Base-by-base conservation (phyloP, 2,888 invertebrate genomes). In the Pandemis corylana region DNA sequence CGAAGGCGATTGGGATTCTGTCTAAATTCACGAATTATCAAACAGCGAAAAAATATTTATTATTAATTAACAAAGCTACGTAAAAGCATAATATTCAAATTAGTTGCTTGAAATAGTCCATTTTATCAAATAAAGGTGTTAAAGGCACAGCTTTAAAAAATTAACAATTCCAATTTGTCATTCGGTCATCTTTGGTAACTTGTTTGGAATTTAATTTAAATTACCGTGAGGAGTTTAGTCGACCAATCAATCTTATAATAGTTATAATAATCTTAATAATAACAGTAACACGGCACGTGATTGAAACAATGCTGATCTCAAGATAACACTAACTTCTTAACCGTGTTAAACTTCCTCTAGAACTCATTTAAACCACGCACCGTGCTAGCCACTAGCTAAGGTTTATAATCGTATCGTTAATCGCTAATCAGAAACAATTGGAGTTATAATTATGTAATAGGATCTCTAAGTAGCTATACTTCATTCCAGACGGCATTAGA, bases 341-440 rank as follows among this genome's bases (percentile, higher is more conserved):
- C 74, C 68, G 70, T 68, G 76, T 76, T 74, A 71, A 67, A 65
- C 71, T 76, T 68, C 72, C 72, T 72, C 15, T 63, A 13, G 46
- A 13, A 13, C 63, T 46, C 44, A 72, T 53, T 69, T 53, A 53
- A n/a, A 62, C n/a, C 13, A 20, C 20, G 20, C 20, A 36, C 5
- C 51, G 13, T 15, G 51, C 51, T 74, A 46, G 51, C 61, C 42
- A 53, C 42, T 2, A 20, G 13, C 9, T 70, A 74, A 41, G 61
- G 70, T 66, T 15, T 28, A 70, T 51, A 70, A 51, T 74, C 0
- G 41, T 59, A 42, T 51, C 28, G 42, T 74, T 70, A 66, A 62
- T 36, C 49, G 51, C 59, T 61, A 53, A 66, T 70, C 61, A 66
- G 53, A 66, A 56, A 70, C 74, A 75, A 70, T 66, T 70, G 65